Evolutionary conservation across 1,140 invertebrate genomes (phyloP).

Genomic region (Hylaeus volcanicus): DNA sequence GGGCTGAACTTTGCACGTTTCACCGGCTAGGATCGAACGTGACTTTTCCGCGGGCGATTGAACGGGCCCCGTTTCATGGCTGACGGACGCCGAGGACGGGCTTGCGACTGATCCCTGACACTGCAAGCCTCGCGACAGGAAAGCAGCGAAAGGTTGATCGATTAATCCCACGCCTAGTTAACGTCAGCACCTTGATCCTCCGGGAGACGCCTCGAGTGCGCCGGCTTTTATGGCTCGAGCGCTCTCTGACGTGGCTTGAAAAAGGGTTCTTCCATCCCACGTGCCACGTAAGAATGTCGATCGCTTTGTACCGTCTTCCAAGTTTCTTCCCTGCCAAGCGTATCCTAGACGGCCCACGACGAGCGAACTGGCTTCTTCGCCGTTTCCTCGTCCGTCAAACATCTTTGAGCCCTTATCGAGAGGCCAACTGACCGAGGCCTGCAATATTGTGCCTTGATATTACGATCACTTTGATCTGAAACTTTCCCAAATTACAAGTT

Average conservation of each 20-base stretch:
- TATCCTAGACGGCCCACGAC: background rate
- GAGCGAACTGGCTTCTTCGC: background rate
- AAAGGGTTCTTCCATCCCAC: conserved; percentile 6
- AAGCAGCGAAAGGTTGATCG: conserved; percentile 18
- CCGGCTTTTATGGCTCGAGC: conserved; percentile 37
- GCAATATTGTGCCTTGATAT: too few species aligned
- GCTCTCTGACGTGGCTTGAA: conserved; percentile 13
- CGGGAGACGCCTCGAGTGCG: conserved; percentile 18
- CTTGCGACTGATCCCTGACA: conserved; percentile 12
- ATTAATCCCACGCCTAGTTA: conserved; percentile 47
- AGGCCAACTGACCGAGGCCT: too few species aligned
- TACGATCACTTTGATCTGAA: too few species aligned
- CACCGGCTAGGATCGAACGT: conserved; percentile 60
- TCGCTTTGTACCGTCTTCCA: background rate
- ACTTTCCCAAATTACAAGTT: too few species aligned
- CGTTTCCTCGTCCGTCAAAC: background rate
- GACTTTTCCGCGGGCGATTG: conserved; percentile 57
- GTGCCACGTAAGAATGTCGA: conserved; percentile 1
- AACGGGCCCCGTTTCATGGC: conserved; percentile 4
- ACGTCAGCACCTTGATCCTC: conserved; percentile 28
- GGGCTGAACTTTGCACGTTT: conserved; percentile 61
- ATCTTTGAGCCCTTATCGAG: too few species aligned
- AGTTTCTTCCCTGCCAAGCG: too few species aligned
- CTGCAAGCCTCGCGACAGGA: background rate
- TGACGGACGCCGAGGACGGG: background rate